Evolutionary conservation across 2,113 vertebrate genomes (phyloP), one percentile per base, ranked within the genome.

Genomic region (Parotia lawesii): DNA sequence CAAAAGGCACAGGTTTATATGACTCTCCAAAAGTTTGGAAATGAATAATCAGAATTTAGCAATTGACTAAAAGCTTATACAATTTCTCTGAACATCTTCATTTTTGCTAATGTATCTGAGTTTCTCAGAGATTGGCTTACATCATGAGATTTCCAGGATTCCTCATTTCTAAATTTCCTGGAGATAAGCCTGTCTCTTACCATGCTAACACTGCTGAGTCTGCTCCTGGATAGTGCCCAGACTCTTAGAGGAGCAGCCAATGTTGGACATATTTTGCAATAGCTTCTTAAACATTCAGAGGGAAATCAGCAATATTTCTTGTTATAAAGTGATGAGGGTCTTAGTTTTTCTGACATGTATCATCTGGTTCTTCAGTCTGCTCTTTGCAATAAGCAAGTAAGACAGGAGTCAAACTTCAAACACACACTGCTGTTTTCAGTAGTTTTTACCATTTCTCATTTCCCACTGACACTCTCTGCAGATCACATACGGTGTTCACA

Each of bases 241-340:
- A 65, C 53, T 77, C 87, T 48, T 27, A 84, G 76, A 86, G 65
- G 37, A 78, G 57, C 61, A 89, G 50, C 50, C 82, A 54, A 50
- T 7, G 7, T 42, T 80, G 70, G 58, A 83, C 58, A 60, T 77
- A 76, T 62, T 90, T 94, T 86, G 60, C 66, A 85, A 74, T 47
- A 79, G 23, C 37, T 82, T 87, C 91, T 86, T 86, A 83, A 93
- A 70, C 56, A 71, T 66, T 83, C 42, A 84, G 72, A 71, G 31
- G 76, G n/a, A 93, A 94, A 90, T 56, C 66, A 60, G 61, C 44
- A 84, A 81, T 74, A 89, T 78, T 92, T 86, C 64, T n/a, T 71
- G 25, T 33, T 47, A 29, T 29, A 57, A 90, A 83, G 69, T 24
- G 50, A 25, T 35, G 58, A 93, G 56, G 82, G 75, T 80, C 79